A percentile compares a stretch with the other conserved stretches of the same genome.
Evolutionary conservation across 2,113 vertebrate genomes (phyloP).

Genomic region (Aramus guarauna): DNA sequence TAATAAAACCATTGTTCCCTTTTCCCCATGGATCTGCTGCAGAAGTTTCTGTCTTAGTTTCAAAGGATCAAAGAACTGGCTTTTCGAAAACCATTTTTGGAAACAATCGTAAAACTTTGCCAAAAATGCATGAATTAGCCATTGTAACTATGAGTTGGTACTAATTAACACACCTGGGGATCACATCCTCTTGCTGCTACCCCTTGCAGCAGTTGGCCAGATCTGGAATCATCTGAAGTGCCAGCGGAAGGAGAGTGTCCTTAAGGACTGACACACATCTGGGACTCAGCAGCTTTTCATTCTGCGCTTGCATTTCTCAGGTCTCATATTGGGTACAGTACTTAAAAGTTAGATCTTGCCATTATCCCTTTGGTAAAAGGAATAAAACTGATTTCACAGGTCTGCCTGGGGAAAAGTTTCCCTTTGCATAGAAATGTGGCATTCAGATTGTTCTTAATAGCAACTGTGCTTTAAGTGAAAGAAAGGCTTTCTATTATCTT

Average conservation of each 20-base stretch:
- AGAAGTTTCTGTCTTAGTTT: conserved; percentile 8
- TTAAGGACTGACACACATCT: not conserved
- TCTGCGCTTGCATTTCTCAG: not conserved
- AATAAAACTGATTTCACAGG: not conserved
- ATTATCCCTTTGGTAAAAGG: not conserved
- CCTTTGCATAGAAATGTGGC: not conserved
- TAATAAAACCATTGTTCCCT: conserved; percentile 21
- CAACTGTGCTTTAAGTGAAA: not conserved
- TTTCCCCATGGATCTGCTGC: not conserved
- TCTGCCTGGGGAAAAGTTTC: not conserved
- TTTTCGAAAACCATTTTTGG: not conserved
- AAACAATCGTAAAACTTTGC: not conserved
- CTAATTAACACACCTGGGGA: conserved; percentile 12
- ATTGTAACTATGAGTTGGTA: not conserved
- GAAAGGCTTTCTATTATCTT: not conserved
- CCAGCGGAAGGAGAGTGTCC: not conserved
- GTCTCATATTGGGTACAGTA: not conserved
- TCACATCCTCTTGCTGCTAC: not conserved
- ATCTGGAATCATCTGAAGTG: not conserved
- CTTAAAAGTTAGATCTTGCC: not conserved
- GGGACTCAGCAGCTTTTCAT: not conserved
- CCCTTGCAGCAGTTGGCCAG: not conserved
- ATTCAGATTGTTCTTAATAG: not conserved
- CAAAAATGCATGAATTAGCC: not conserved
- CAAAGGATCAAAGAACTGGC: not conserved